Base-by-base conservation (phyloP, 2,113 vertebrate species). In the Psittacara wagleri region DNA sequence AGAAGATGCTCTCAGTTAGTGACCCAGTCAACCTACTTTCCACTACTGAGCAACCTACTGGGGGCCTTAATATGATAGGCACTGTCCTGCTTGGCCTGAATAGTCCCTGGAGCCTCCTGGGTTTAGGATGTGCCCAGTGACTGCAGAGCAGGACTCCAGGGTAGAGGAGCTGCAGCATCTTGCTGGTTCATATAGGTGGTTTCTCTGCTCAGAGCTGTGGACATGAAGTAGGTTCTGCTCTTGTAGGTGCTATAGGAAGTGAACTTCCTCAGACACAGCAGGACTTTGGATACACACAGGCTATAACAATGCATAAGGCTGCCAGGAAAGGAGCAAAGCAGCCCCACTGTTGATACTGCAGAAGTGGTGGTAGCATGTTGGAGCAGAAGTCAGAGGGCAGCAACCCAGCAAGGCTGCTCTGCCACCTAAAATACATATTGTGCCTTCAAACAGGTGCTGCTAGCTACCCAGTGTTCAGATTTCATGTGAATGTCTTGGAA, bases 1-100 rank as follows among this genome's bases (percentile, higher is more conserved):
- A 77, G 68, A 59, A 93, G 75, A 62, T 63, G 39, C 31, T 75
- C 51, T 72, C n/a, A 28, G 43, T 29, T 10, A 82, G 24, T 14
- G 63, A 66, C 37, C 35, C 1, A 0, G 13, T 7, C 0, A 2
- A 44, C 54, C 41, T 69, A 4, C 37, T 86, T 84, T 49, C 33
- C 49, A 62, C n/a, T 49, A 73, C 7, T 83, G 70, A 91, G 41
- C 23, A 81, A 57, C 14, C 17, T n/a, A 46, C 20, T 35, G n/a
- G 2, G 17, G 67, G 10, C 17, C n/a, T n/a, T 54, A n/a, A 79
- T 79, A 87, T 51, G 25, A 44, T 6, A 67, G 61, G 72, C 25
- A 17, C 22, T 17, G 25, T 75, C 51, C 61, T 33, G 48, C 55
- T 72, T 46, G 61, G 49, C 19, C 81, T 59, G 44, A 49, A 62